Base-by-base conservation (phyloP, 2,888 invertebrate species). In the Pardosa pseudoannulata region DNA sequence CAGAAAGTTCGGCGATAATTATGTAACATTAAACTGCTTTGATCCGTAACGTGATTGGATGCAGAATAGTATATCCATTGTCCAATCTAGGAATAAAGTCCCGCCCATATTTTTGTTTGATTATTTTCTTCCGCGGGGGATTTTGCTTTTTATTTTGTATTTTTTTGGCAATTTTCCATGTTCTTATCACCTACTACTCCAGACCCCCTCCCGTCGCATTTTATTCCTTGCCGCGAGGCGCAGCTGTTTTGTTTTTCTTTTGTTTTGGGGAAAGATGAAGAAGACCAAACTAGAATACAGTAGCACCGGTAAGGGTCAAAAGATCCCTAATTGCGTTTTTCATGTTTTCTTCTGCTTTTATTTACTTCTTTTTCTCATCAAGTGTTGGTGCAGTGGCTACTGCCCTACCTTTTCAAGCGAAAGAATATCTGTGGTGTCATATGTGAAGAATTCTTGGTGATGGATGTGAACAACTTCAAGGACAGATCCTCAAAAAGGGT, bases 301-400 rank as follows among this genome's bases (percentile, higher is more conserved):
- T 86, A 86, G 85, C 85, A 86, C 78, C 68, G 65, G 79, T 68
- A 62, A 74, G 74, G 82, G 85, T 86, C 85, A 86, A 79, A 74
- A 86, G 85, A 68, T 86, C 85, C 36, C 79, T 86, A 86, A 86
- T 86, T 86, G 85, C 85, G 79, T 86, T 86, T 78, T 86, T 79
- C 76, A 39, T 56, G 56, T 76, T 65, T 75, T 82, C 46, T 31
- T 46, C 67, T 83, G 65, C 23, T 73, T 36, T 72, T 72, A 50
- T 39, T 70, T 62, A 23, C 23, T 56, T 65, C 27, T 41, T 28
- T 75, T 46, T 73, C 50, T 72, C 65, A 76, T 67, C 46, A 68
- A 78, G 46, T 19, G 28, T 6, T 31, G 32, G 46, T 32, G 13
- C 72, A 23, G 29, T 23, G 39, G 71, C 71, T 64, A 71, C 67